Evolutionary conservation across 2,888 invertebrate genomes (phyloP).

Genomic region (Andrena minutula): DNA sequence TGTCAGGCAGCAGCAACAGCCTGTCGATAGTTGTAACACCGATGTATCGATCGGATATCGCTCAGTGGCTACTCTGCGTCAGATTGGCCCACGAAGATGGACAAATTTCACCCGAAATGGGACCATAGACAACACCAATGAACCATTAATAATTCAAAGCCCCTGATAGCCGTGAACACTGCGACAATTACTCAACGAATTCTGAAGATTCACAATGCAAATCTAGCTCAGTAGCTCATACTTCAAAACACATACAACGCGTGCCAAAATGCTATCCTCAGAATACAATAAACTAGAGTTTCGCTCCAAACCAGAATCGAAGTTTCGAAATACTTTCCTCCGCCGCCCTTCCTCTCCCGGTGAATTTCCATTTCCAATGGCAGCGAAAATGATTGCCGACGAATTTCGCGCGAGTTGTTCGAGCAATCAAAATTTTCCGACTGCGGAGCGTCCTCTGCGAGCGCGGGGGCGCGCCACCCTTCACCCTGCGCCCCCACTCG

Average conservation of each 20-base stretch:
- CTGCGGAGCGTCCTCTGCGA: constrained; percentile 18
- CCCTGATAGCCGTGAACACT: background rate
- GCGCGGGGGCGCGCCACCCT: background rate
- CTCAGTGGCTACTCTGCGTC: background rate
- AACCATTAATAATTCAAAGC: background rate
- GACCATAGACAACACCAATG: background rate
- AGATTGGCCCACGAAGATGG: constrained; percentile 9
- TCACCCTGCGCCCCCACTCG: background rate
- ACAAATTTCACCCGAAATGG: constrained; percentile 38
- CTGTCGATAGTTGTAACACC: constrained; percentile 44
- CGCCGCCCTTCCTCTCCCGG: background rate
- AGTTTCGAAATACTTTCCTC: too few species aligned
- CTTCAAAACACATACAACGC: too few species aligned
- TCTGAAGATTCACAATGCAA: background rate
- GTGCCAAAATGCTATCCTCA: background rate
- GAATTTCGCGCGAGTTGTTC: constrained; percentile 4
- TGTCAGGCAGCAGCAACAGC: constrained; percentile 36
- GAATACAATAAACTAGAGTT: background rate
- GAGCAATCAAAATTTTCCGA: constrained; percentile 26
- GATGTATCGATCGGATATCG: constrained; percentile 14
- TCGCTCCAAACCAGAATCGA: too few species aligned
- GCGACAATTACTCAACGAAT: background rate
- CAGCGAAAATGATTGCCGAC: background rate
- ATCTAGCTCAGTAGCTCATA: too few species aligned
- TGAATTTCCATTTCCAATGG: background rate